These are phyloP conservation scores for Erpobdella octoculata DNA, from an alignment of 2,888 invertebrate genomes.

Conservation along the genomic window DNA sequence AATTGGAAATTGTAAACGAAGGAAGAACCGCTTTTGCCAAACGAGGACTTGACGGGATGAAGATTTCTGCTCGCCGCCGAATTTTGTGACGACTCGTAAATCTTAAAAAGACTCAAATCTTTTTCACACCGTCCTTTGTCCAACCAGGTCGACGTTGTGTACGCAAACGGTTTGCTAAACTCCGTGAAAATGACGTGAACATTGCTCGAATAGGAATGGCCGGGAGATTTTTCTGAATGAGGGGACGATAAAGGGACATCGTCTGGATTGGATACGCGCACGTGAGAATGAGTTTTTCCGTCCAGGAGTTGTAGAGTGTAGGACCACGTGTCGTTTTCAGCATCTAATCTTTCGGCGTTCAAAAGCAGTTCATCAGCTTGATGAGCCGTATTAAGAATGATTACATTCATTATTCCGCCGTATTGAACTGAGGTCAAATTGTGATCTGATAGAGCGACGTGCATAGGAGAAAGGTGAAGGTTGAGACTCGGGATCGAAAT, in stretches of 20 bases:
- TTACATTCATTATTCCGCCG: neutral
- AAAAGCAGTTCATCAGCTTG: neutral
- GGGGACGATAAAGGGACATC: neutral
- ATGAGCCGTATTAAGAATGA: neutral
- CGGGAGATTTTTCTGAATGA: neutral
- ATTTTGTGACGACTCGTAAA: neutral
- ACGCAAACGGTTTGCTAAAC: conserved; percentile 45
- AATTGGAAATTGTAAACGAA: neutral
- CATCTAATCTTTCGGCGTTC: neutral
- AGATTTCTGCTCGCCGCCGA: neutral
- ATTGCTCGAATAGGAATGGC: conserved; percentile 26
- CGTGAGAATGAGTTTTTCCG: neutral
- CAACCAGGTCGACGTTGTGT: conserved; percentile 36
- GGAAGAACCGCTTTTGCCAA: neutral
- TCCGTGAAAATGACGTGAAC: conserved; percentile 35
- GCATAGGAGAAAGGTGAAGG: neutral
- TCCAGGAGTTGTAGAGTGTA: neutral
- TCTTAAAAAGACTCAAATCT: conserved; percentile 23
- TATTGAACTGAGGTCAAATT: neutral
- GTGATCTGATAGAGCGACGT: neutral
- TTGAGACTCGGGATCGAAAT: neutral
- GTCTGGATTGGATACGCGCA: neutral
- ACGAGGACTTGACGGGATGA: neutral
- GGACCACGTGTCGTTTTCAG: neutral
- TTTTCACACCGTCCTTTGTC: conserved; percentile 33